Conservation (phyloP, 2,888 invertebrate species). For the Callyntrura sp. region DNA sequence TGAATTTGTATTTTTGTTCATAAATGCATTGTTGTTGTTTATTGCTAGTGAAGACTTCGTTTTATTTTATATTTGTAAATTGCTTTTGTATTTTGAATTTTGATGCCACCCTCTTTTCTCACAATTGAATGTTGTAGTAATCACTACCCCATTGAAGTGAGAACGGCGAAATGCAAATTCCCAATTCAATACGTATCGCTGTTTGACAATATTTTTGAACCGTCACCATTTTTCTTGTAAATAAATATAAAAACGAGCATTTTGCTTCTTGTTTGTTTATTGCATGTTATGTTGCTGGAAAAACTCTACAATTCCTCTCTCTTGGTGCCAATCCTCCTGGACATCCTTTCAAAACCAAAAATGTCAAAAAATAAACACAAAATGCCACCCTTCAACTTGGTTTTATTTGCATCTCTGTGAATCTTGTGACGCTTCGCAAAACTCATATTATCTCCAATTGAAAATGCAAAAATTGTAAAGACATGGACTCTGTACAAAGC, state of each 20-base stretch:
- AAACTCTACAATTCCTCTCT: slow-evolving; percentile 48
- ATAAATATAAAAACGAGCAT: slow-evolving; percentile 46
- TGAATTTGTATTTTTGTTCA: no score
- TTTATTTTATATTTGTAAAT: no score
- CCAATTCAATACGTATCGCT: not conserved
- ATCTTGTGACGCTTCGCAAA: slow-evolving; percentile 32
- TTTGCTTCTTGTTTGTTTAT: slow-evolving; percentile 64
- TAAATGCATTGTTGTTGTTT: no score
- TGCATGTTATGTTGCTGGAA: slow-evolving; percentile 72
- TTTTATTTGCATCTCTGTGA: slow-evolving; percentile 49
- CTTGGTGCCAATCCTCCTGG: slow-evolving; percentile 64
- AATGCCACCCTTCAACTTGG: slow-evolving; percentile 24
- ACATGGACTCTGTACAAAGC: slow-evolving; percentile 84
- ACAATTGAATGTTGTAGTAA: no score
- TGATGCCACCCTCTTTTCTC: no score
- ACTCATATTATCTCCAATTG: slow-evolving; percentile 2
- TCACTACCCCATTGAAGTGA: no score
- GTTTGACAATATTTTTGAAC: slow-evolving; percentile 42
- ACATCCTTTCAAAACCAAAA: slow-evolving; percentile 55
- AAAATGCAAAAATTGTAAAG: slow-evolving; percentile 67
- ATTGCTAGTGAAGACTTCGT: no score
- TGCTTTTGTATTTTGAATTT: no score
- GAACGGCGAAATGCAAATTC: not conserved
- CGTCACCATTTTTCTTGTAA: slow-evolving; percentile 9
- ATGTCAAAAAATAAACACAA: slow-evolving; percentile 35